These are phyloP conservation scores for Mola mola DNA, from an alignment of 2,113 vertebrate species.

Conservation along the genomic window DNA sequence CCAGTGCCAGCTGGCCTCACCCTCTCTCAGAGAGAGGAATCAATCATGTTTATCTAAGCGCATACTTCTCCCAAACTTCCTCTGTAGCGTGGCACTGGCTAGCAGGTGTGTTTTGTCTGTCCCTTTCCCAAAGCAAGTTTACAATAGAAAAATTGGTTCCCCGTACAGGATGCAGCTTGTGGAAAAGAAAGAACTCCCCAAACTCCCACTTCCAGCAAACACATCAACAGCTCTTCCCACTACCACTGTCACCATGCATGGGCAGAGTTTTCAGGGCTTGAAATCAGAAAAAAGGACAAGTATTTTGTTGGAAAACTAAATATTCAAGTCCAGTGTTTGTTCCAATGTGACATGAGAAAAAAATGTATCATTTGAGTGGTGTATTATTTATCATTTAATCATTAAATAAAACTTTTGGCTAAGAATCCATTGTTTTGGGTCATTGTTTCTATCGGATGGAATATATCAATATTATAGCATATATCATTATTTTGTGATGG, in stretches of 20 bases:
- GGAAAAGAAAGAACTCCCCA: conserved; percentile 70
- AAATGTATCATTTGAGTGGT: too few relatives aligned
- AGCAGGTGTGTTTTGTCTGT: conserved; percentile 93
- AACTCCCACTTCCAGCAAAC: conserved; percentile 56
- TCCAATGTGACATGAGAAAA: not conserved
- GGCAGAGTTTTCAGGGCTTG: conserved; percentile 20
- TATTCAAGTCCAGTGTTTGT: not conserved
- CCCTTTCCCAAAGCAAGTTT: conserved; percentile 85
- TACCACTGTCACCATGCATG: conserved; percentile 42
- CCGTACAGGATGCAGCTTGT: conserved; percentile 93
- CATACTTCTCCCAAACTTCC: conserved; percentile 90
- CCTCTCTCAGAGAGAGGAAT: conserved; percentile 69
- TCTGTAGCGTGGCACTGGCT: conserved; percentile 86
- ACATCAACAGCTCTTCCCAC: conserved; percentile 57
- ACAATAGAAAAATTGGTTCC: conserved; percentile 83
- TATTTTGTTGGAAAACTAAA: too few relatives aligned
- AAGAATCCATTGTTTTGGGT: too few relatives aligned
- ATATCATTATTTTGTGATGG: too few relatives aligned
- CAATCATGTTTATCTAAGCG: conserved; percentile 89
- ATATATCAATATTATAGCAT: too few relatives aligned
- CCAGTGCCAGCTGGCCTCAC: conserved; percentile 86
- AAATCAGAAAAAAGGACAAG: too few relatives aligned
- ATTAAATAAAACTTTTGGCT: too few relatives aligned
- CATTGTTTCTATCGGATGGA: too few relatives aligned
- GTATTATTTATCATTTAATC: too few relatives aligned